Base-by-base conservation (phyloP, 2,797 vertebrate genomes). In the Natrix natrix region DNA sequence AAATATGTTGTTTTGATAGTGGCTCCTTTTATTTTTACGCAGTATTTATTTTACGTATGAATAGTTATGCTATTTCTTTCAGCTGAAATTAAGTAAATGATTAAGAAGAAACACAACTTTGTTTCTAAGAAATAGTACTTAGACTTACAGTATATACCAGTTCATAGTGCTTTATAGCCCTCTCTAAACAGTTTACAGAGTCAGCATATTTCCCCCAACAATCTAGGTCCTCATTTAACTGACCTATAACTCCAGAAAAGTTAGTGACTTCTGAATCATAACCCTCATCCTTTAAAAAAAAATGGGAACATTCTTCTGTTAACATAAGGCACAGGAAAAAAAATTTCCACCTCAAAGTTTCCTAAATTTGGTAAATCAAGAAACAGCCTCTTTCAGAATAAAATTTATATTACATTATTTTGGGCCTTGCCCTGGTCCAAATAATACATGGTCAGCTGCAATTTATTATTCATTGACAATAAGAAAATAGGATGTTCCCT, bases 31-130 rank as follows among this genome's bases (percentile, higher is more conserved):
- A 32, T n/a, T 91, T 57, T 20, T 14, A 14, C 4, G 26, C 92
- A 66, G 87, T 89, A 60, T 95, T 48, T 93, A 56, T 94, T 86
- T 88, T 74, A 55, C 74, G 16, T 57, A 17, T 89, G 20, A 92
- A 8, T 54, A 60, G 56, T 43, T 52, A 43, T 60, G 60, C 60
- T 69, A 60, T 43, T 10, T 28, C 56, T 92, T 89, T 5, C 52
- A 17, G 43, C 26, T 92, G 37, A 89, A 89, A 89, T 32, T 32
- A 48, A 92, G 43, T 61, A 48, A 89, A 89, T 92, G 55, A 26
- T 20, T 52, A 54, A 26, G 16, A 69, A 74, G 14, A 74, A 78
- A 63, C 26, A 24, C 1, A 52, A 48, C 28, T 10, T 88, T 8
- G 2, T 88, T 87, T 32, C 32, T 37, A 37, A 69, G 5, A 14